These are phyloP conservation scores for Scaptodrosophila lebanonensis DNA, from an alignment of 1,140 invertebrate genomes.

Conservation along the genomic window DNA sequence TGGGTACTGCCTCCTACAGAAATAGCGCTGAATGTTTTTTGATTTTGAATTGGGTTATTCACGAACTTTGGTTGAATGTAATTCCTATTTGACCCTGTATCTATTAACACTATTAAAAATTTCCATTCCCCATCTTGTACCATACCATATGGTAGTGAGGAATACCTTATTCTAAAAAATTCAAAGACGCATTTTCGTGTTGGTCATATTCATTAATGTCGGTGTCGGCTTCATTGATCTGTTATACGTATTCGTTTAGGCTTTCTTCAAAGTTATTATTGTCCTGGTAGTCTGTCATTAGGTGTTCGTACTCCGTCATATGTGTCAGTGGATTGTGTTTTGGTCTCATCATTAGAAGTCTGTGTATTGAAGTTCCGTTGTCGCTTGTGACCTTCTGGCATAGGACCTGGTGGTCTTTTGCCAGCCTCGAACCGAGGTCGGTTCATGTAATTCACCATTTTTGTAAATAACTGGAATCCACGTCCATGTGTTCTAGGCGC, in stretches of 20 bases:
- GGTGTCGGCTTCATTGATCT: no score
- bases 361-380: not conserved
- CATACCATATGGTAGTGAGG: conserved; percentile 27
- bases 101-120: no score
- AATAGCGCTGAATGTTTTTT: conserved; percentile 17
- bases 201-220: no score
- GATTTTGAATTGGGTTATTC: conserved; percentile 11
- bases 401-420: conserved; percentile 1
- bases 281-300: no score
- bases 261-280: no score
- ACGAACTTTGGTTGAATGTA: no score
- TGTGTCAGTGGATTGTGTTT: no score
- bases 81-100: no score
- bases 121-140: conserved; percentile 8
- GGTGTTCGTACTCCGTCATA: no score
- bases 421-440: conserved; percentile 1
- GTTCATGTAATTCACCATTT: conserved; percentile 17
- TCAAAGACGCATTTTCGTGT: no score
- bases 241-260: no score
- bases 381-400: not conserved
- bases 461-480: conserved; percentile 7
- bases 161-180: no score
- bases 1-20: conserved; percentile 20
- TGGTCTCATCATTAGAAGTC: not conserved
- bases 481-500: conserved; percentile 13